Base-by-base conservation (phyloP, 2,888 invertebrate species). In the Latheticus oryzae region DNA sequence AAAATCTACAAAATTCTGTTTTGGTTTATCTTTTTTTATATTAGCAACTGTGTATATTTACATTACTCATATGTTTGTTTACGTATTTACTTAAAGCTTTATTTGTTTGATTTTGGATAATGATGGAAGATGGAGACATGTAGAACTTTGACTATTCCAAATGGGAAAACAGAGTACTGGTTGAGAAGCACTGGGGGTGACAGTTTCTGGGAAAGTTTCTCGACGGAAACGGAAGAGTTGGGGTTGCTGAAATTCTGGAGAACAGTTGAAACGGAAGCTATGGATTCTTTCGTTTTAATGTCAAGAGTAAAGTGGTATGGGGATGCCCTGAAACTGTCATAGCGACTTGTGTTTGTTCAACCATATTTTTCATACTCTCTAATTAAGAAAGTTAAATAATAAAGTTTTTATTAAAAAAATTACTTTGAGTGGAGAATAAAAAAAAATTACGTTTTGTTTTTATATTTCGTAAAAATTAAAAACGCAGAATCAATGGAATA, bases 201-300 rank as follows among this genome's bases (percentile, higher is more conserved):
- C 63, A 63, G 58, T 63, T 32, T 61, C 35, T 56, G 57, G 26
- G 56, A 61, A 61, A 63, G 58, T 63, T 63, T 48, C 50, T 45
- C 42, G 37, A 19, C 58, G 58, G 60, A 59, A 61, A 55, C 61
- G 63, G 63, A 63, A 58, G 54, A 57, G 58, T 51, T 56, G 51
- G 53, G 51, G 62, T 57, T 59, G 59, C 54, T 53, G 21, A 35
- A 62, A 53, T 51, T 52, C 24, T 26, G 48, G 52, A 61, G 58
- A 45, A 58, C 53, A 47, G 28, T 54, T 17, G 26, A 9, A 55
- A 54, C 54, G 59, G 54, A 59, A 59, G 37, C 54, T 40, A 54
- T 54, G 38, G 50, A 58, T 58, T 58, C 54, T 58, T 58, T 58
- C 47, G 33, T 42, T 40, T 53, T 32, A 51, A 38, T 40, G 5